These are phyloP conservation scores for Dolichotis patagonum DNA, from an alignment of 2,113 vertebrate genomes.

Conservation along the genomic window DNA sequence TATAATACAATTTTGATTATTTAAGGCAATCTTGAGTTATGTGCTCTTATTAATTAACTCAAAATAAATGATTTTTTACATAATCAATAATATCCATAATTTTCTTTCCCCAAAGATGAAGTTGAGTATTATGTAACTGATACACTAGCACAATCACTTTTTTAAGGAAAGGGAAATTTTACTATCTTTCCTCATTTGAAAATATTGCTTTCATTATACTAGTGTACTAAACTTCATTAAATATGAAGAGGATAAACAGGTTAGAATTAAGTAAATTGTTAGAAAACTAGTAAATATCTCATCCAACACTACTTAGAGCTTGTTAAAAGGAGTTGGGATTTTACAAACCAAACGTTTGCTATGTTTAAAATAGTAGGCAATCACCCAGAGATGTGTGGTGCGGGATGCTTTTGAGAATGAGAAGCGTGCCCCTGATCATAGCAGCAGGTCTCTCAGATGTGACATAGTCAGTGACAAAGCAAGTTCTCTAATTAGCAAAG, in stretches of 20 bases:
- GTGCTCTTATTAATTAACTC: neutral
- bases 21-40: neutral
- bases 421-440: slow-evolving; percentile 81
- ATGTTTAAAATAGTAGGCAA: slow-evolving; percentile 23
- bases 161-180: neutral
- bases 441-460: slow-evolving; percentile 82
- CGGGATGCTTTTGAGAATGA: slow-evolving; percentile 74
- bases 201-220: slow-evolving; percentile 36
- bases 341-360: slow-evolving; percentile 24
- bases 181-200: neutral
- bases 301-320: neutral
- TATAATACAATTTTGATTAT: slow-evolving; percentile 14
- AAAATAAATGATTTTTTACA: slow-evolving; percentile 2
- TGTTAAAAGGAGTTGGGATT: neutral
- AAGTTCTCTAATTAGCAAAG: slow-evolving; percentile 86
- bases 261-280: slow-evolving; percentile 15
- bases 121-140: neutral
- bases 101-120: neutral
- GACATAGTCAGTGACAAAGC: slow-evolving; percentile 86
- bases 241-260: neutral
- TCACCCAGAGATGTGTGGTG: slow-evolving; percentile 4
- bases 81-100: neutral
- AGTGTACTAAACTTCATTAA: neutral
- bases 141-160: neutral
- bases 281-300: neutral